phyloP scores from a whole-genome alignment of 2,888 invertebrate species.

The Archaeoteleia sp. region DNA sequence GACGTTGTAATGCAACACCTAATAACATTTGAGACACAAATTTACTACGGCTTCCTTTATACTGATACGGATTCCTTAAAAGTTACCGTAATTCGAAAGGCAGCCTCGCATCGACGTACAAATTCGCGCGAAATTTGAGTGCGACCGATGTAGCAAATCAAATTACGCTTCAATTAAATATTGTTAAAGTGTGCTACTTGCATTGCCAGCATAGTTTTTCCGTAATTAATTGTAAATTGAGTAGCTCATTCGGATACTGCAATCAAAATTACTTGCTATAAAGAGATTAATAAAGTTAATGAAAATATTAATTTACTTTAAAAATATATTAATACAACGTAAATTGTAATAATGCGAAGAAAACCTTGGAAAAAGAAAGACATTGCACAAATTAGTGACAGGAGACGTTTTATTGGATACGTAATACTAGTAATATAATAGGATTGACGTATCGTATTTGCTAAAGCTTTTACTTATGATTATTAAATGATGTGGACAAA shows the following conservation, averaged over 20 bases:
- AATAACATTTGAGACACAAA: conserved; percentile 42
- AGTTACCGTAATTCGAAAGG: conserved; percentile 62
- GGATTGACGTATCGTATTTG: too few relatives aligned
- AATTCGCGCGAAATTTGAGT: conserved; percentile 49
- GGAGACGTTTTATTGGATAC: too few relatives aligned
- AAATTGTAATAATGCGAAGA: too few relatives aligned
- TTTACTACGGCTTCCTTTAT: conserved; percentile 67
- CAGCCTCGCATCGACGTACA: conserved; percentile 53
- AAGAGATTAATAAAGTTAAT: too few relatives aligned
- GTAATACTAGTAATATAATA: too few relatives aligned
- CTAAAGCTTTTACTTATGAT: too few relatives aligned
- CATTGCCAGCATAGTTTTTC: conserved; percentile 22
- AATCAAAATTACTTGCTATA: too few relatives aligned
- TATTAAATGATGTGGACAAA: too few relatives aligned
- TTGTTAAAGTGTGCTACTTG: conserved; percentile 12
- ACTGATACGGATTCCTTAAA: conserved; percentile 69
- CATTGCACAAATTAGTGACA: too few relatives aligned
- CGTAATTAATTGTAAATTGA: conserved; percentile 3
- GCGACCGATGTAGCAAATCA: conserved; percentile 38
- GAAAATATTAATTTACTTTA: too few relatives aligned
- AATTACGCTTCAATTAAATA: conserved; percentile 46
- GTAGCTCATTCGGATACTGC: neutral
- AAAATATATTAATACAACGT: too few relatives aligned
- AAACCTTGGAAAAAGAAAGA: too few relatives aligned
- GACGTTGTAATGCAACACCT: conserved; percentile 30